These are phyloP conservation scores for Amphiprion ocellaris DNA, from an alignment of 2,113 vertebrate genomes.

Conservation along the genomic window DNA sequence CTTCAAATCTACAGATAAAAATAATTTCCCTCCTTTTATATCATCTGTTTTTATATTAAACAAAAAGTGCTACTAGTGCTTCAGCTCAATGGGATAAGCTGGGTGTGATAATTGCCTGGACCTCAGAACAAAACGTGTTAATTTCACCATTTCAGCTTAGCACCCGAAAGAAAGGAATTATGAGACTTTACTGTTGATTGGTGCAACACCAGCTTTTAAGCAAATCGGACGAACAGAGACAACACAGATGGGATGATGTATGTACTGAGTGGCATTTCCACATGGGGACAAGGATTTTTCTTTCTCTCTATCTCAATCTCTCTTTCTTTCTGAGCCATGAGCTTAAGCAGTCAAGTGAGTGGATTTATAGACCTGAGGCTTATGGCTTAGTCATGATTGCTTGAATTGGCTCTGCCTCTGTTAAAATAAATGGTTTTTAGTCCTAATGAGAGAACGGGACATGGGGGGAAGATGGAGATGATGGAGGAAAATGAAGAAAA, in stretches of 20 bases:
- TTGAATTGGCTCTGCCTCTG: slow-evolving; percentile 79
- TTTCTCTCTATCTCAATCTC: slow-evolving; percentile 54
- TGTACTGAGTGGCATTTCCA: slow-evolving; percentile 24
- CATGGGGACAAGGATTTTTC: slow-evolving; percentile 47
- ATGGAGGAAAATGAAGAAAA: slow-evolving; percentile 26
- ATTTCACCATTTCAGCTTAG: slow-evolving; percentile 38
- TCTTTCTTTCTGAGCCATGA: slow-evolving; percentile 68
- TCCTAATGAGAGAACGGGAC: slow-evolving; percentile 64
- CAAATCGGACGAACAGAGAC: slow-evolving; percentile 17
- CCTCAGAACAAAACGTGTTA: slow-evolving; percentile 24
- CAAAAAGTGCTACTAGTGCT: slow-evolving; percentile 11
- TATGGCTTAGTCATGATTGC: slow-evolving; percentile 79
- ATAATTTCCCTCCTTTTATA: slow-evolving; percentile 12
- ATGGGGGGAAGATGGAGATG: slow-evolving; percentile 5
- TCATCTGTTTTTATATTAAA: background rate
- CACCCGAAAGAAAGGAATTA: slow-evolving; percentile 32
- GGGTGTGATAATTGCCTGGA: slow-evolving; percentile 47
- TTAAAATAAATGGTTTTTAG: slow-evolving; percentile 79
- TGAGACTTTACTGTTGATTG: slow-evolving; percentile 27
- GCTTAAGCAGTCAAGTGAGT: slow-evolving; percentile 78
- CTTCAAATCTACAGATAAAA: slow-evolving; percentile 46
- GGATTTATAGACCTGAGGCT: slow-evolving; percentile 81
- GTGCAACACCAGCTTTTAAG: background rate
- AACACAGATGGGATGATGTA: slow-evolving; percentile 36
- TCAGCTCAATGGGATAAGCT: slow-evolving; percentile 43